These are phyloP conservation scores for Ibycter americanus DNA, from an alignment of 2,797 vertebrate genomes.

Conservation along the genomic window DNA sequence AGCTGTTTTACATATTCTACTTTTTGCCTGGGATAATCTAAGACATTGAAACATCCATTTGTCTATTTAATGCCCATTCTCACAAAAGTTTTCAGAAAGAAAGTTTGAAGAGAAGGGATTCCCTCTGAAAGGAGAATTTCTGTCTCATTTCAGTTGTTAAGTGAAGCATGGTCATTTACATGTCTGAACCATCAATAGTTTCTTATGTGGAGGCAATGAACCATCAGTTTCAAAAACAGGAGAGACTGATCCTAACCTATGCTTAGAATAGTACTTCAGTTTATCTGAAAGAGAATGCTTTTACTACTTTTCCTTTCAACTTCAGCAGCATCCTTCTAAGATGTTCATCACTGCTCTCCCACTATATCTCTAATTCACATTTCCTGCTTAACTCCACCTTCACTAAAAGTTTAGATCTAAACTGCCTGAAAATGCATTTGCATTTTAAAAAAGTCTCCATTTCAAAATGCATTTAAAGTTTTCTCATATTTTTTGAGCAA, in stretches of 20 bases:
- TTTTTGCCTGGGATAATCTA: neutral
- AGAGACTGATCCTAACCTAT: neutral
- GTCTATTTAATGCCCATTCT: neutral
- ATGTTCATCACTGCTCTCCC: neutral
- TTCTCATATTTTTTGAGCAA: neutral
- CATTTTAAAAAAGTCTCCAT: neutral
- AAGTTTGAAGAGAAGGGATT: neutral
- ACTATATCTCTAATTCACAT: neutral
- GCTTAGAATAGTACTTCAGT: neutral
- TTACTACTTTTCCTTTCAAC: neutral
- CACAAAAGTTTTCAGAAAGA: neutral
- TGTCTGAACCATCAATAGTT: neutral
- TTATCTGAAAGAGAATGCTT: neutral
- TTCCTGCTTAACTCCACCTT: neutral
- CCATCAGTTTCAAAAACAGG: neutral
- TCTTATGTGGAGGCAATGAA: neutral
- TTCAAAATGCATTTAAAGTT: neutral
- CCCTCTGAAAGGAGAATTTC: neutral
- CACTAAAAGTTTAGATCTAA: neutral
- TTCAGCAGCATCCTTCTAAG: neutral
- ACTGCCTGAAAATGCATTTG: neutral
- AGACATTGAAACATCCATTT: neutral
- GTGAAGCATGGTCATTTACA: neutral
- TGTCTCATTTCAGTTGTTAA: neutral
- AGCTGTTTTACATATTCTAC: neutral